phyloP scores from a whole-genome alignment of 2,797 vertebrate genomes.

The Hemitrygon akajei region DNA sequence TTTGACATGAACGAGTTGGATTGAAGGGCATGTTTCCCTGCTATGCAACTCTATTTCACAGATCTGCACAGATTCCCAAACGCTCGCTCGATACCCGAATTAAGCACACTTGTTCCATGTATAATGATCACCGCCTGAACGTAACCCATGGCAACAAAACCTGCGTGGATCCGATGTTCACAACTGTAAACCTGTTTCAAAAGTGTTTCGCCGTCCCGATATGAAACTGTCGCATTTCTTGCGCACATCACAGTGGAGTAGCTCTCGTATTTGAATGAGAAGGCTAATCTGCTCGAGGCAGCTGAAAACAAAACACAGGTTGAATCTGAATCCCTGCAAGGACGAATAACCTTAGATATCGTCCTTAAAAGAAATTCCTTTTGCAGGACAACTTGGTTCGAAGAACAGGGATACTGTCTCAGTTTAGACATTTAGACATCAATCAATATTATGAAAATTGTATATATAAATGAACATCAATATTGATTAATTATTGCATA shows the following conservation, averaged over 20 bases:
- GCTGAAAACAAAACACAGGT: background rate
- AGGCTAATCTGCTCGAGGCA: too few relatives aligned
- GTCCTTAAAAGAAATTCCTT: background rate
- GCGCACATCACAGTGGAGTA: background rate
- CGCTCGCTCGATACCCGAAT: background rate
- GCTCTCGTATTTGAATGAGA: background rate
- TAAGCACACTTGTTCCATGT: background rate
- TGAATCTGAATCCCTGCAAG: background rate
- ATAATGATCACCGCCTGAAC: background rate
- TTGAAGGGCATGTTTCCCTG: too few relatives aligned
- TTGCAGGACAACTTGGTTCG: background rate
- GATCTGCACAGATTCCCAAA: background rate
- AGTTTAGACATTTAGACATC: too few relatives aligned
- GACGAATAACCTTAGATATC: background rate
- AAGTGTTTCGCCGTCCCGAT: too few relatives aligned
- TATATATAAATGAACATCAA: too few relatives aligned
- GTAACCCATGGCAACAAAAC: too few relatives aligned
- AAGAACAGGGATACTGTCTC: background rate
- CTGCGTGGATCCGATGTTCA: background rate
- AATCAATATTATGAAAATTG: too few relatives aligned
- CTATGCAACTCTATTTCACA: too few relatives aligned
- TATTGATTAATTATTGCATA: too few relatives aligned
- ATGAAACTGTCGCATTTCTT: background rate
- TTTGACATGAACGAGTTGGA: too few relatives aligned
- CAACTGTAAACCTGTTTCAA: background rate